phyloP scores from a whole-genome alignment of 2,888 invertebrate genomes.

The Megaustenia siamemsis region DNA sequence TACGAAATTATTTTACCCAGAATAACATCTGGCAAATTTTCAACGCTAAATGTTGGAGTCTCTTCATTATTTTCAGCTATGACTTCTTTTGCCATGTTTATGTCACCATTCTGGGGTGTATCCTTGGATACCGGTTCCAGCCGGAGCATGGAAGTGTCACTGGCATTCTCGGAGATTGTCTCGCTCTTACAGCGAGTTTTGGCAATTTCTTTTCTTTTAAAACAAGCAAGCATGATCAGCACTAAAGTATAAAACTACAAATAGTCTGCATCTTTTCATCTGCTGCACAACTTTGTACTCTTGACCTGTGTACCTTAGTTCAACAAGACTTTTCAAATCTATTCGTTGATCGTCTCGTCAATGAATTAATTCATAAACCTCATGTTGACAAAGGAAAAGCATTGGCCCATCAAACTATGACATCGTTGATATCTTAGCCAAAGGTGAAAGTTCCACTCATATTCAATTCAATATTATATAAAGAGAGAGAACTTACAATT shows the following conservation, averaged over 20 bases:
- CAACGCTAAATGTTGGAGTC: neutral
- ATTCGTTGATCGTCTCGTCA: too few species aligned
- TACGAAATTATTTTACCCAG: slow-evolving; percentile 51
- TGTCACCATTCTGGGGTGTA: neutral
- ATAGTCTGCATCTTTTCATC: too few species aligned
- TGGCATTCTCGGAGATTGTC: neutral
- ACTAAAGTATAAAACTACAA: neutral
- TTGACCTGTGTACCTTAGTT: too few species aligned
- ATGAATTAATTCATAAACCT: too few species aligned
- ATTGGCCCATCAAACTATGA: too few species aligned
- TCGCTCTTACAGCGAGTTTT: neutral
- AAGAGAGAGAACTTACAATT: too few species aligned
- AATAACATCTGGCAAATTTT: slow-evolving; percentile 52
- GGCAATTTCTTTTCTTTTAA: neutral
- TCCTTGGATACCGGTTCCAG: neutral
- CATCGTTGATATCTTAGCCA: too few species aligned
- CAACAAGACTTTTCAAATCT: too few species aligned
- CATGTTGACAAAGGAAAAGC: too few species aligned
- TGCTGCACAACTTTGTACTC: neutral
- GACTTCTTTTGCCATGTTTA: neutral
- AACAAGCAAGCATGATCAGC: neutral
- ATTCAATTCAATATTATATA: too few species aligned
- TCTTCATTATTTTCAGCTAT: neutral
- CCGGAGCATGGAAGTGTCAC: too few species aligned
- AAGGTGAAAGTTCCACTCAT: too few species aligned